Evolutionary conservation across 1,140 invertebrate genomes (phyloP).

Genomic region (Dendrolimus punctatus): DNA sequence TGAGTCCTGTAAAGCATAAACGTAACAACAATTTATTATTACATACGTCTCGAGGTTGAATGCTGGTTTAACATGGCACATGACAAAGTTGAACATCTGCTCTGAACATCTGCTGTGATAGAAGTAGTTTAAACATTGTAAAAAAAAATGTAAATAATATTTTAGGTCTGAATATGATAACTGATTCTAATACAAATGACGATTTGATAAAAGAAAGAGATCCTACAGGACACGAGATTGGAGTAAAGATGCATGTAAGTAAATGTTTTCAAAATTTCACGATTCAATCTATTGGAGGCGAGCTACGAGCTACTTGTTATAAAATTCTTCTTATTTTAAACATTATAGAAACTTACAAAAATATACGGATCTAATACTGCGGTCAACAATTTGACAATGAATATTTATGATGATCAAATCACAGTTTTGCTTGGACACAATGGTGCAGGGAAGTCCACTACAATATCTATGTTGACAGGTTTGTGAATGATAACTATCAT

Average conservation of each 20-base stretch:
- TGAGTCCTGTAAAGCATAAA: too few relatives aligned
- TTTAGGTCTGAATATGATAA: neutral
- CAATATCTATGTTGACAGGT: slow-evolving; percentile 83
- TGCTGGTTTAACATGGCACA: too few relatives aligned
- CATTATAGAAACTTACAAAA: slow-evolving; percentile 67
- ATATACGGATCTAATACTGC: slow-evolving; percentile 69
- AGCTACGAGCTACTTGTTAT: too few relatives aligned
- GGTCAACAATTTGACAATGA: slow-evolving; percentile 80
- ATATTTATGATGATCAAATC: slow-evolving; percentile 80
- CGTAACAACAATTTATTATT: too few relatives aligned
- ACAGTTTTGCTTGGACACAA: slow-evolving; percentile 83
- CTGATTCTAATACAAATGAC: slow-evolving; percentile 5
- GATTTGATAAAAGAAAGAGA: slow-evolving; percentile 43
- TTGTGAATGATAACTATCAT: slow-evolving; percentile 13
- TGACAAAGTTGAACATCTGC: too few relatives aligned
- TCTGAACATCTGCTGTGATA: too few relatives aligned
- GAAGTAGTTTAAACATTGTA: too few relatives aligned
- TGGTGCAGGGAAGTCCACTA: slow-evolving; percentile 76
- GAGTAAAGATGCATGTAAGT: slow-evolving; percentile 50
- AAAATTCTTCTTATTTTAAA: too few relatives aligned
- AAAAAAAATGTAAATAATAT: too few relatives aligned
- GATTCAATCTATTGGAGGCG: too few relatives aligned
- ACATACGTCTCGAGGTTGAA: too few relatives aligned
- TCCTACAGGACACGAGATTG: slow-evolving; percentile 27
- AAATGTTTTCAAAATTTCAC: neutral